Evolutionary conservation across 2,888 invertebrate species (phyloP).

Genomic region (Acrobeloides nanus): DNA sequence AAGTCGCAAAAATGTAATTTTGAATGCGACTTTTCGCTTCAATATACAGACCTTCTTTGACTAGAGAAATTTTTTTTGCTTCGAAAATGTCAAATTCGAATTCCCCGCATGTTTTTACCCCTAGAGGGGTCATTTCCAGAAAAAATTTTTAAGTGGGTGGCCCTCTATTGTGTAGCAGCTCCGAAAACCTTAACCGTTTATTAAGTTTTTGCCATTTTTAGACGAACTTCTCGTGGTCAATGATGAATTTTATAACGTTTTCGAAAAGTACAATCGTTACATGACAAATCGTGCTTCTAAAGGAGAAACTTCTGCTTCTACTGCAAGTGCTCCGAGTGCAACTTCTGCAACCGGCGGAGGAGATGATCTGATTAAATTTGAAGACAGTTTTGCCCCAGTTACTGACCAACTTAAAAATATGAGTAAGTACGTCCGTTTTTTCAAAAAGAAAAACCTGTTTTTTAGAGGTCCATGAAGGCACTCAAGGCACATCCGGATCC

Average conservation of each 20-base stretch:
- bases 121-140: too few relatives aligned
- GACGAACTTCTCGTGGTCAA: slow-evolving; percentile 85
- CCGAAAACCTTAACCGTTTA: too few relatives aligned
- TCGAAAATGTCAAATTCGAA: slow-evolving; percentile 7
- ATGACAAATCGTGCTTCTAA: slow-evolving; percentile 35
- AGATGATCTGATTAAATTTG: slow-evolving; percentile 1
- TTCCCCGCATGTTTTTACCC: too few relatives aligned
- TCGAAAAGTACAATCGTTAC: slow-evolving; percentile 66
- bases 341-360: neutral
- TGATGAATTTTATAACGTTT: slow-evolving; percentile 89
- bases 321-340: slow-evolving; percentile 5
- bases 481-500: neutral
- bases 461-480: slow-evolving; percentile 6
- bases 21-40: too few relatives aligned
- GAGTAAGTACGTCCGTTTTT: neutral
- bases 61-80: neutral
- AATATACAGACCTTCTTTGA: too few relatives aligned
- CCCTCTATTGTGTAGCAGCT: too few relatives aligned
- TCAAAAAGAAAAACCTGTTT: slow-evolving; percentile 1
- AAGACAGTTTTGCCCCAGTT: neutral
- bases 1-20: too few relatives aligned
- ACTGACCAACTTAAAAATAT: slow-evolving; percentile 6
- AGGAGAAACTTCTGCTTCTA: slow-evolving; percentile 9
- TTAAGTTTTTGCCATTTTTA: slow-evolving; percentile 31
- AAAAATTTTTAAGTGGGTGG: too few relatives aligned